These are phyloP conservation scores for Microtus montanus DNA, from an alignment of 2,113 vertebrate genomes.

Conservation along the genomic window DNA sequence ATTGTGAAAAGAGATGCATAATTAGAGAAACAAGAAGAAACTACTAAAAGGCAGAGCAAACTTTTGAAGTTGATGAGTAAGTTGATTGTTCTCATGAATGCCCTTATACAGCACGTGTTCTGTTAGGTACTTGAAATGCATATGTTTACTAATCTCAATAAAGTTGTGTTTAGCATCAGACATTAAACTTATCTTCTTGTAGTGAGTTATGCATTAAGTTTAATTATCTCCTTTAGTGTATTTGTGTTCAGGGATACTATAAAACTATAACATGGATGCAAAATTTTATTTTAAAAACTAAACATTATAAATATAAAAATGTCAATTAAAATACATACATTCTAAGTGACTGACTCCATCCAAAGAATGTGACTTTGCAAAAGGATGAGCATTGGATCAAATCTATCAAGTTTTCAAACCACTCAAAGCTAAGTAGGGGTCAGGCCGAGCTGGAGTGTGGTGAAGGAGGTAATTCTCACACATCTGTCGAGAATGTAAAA, in stretches of 20 bases:
- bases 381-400: background rate
- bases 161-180: background rate
- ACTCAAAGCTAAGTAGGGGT: background rate
- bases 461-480: background rate
- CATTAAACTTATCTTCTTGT: background rate
- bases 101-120: background rate
- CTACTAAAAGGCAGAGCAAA: background rate
- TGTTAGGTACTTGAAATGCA: background rate
- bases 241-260: background rate
- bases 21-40: background rate
- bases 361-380: background rate
- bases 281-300: constrained; percentile 25
- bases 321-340: background rate
- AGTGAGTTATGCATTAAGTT: background rate
- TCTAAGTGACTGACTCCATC: background rate
- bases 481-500: background rate
- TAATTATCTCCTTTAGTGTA: background rate
- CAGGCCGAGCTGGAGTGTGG: background rate
- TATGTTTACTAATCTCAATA: background rate
- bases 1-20: background rate
- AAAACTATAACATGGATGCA: background rate
- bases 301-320: background rate
- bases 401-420: background rate
- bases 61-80: background rate
- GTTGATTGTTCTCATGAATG: background rate